A percentile compares a stretch with the other conserved stretches of the same genome.
These are phyloP conservation scores for Epinotia ramella DNA, from an alignment of 2,888 invertebrate species.

Conservation along the genomic window DNA sequence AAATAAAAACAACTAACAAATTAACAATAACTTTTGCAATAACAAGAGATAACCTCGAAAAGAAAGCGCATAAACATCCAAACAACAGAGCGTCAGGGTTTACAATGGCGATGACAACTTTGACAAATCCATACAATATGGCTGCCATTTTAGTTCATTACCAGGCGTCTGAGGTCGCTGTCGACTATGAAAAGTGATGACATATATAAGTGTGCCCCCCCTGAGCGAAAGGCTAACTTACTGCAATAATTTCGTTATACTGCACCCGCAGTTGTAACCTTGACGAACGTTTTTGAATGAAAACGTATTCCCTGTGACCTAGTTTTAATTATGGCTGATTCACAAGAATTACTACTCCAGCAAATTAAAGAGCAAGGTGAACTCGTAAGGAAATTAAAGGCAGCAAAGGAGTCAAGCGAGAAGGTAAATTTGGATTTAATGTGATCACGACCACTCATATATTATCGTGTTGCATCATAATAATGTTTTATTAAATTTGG, in stretches of 20 bases:
- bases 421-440: slow-evolving; percentile 83
- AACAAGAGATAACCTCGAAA: no score
- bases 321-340: slow-evolving; percentile 67
- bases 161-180: no score
- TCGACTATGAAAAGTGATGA: no score
- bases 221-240: slow-evolving; percentile 59
- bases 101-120: no score
- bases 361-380: slow-evolving; percentile 89
- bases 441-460: background rate
- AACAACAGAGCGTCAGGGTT: no score
- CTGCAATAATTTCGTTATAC: slow-evolving; percentile 56
- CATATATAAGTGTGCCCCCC: no score
- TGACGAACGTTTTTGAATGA: slow-evolving; percentile 54
- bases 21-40: no score
- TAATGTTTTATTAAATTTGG: slow-evolving; percentile 11
- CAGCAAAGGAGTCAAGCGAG: slow-evolving; percentile 90
- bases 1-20: no score
- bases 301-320: slow-evolving; percentile 46
- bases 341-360: slow-evolving; percentile 68
- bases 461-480: slow-evolving; percentile 23
- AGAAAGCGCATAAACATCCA: no score
- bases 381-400: slow-evolving; percentile 92
- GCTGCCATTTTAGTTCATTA: no score
- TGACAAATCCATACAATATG: no score
- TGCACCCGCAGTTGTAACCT: slow-evolving; percentile 63